These are phyloP conservation scores for Cherax quadricarinatus DNA, from an alignment of 1,140 invertebrate genomes.

Conservation along the genomic window DNA sequence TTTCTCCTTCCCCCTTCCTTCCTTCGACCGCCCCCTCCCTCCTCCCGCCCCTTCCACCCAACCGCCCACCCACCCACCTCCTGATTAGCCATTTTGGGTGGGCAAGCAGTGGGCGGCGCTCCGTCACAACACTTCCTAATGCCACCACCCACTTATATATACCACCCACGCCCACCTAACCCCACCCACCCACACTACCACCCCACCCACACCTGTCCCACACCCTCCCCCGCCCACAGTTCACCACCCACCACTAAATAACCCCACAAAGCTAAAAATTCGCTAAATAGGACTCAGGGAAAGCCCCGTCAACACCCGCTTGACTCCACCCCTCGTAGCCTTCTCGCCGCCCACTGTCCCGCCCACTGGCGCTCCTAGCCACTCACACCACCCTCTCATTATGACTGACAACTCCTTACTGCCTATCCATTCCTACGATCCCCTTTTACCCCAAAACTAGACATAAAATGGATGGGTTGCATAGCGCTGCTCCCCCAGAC, in stretches of 20 bases:
- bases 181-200: not conserved
- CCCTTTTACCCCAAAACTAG: slow-evolving; percentile 57
- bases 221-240: not conserved
- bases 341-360: slow-evolving; percentile 54
- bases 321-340: slow-evolving; percentile 47
- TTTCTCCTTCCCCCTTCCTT: not conserved
- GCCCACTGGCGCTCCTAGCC: slow-evolving; percentile 50
- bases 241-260: too few relatives aligned
- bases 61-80: not conserved
- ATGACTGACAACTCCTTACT: slow-evolving; percentile 71
- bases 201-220: not conserved
- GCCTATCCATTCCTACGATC: slow-evolving; percentile 65
- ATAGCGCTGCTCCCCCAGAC: slow-evolving; percentile 43
- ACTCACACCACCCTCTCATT: slow-evolving; percentile 66
- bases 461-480: slow-evolving; percentile 59
- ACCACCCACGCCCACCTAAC: too few relatives aligned
- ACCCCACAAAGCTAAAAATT: too few relatives aligned
- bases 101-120: slow-evolving; percentile 33
- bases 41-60: too few relatives aligned
- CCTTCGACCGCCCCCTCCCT: too few relatives aligned
- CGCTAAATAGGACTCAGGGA: slow-evolving; percentile 25
- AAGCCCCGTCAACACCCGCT: slow-evolving; percentile 27
- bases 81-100: slow-evolving; percentile 70
- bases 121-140: not conserved
- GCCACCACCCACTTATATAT: not conserved